A percentile compares a stretch with the other conserved stretches of the same genome.
Evolutionary conservation across 2,888 invertebrate species (phyloP).

Genomic region (Linyphia triangularis): DNA sequence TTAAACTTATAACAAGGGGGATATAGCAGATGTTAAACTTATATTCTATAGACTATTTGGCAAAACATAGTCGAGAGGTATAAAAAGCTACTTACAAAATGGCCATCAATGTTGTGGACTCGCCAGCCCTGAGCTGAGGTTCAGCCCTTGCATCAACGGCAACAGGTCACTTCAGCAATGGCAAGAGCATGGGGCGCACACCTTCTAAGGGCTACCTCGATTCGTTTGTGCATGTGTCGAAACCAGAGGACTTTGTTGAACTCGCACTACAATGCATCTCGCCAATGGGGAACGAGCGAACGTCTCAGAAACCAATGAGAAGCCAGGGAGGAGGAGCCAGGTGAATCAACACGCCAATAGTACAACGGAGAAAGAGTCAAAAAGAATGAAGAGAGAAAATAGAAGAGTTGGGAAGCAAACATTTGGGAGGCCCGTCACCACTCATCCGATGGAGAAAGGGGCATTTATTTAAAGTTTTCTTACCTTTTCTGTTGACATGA

Average conservation of each 20-base stretch:
- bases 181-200: slow-evolving; percentile 11
- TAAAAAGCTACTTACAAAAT: slow-evolving; percentile 49
- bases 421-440: slow-evolving; percentile 24
- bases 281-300: slow-evolving; percentile 47
- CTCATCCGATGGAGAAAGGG: slow-evolving; percentile 19
- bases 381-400: slow-evolving; percentile 41
- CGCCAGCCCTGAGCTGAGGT: slow-evolving; percentile 15
- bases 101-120: slow-evolving; percentile 54
- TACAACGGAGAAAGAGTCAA: slow-evolving; percentile 31
- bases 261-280: slow-evolving; percentile 61
- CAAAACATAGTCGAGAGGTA: background rate
- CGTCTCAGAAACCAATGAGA: slow-evolving; percentile 28
- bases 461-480: slow-evolving; percentile 58
- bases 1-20: too few species aligned
- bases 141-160: slow-evolving; percentile 18
- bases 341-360: slow-evolving; percentile 27
- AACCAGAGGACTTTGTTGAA: slow-evolving; percentile 44
- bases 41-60: too few species aligned
- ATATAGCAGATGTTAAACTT: too few species aligned
- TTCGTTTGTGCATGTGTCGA: slow-evolving; percentile 47
- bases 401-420: slow-evolving; percentile 41
- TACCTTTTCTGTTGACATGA: slow-evolving; percentile 38
- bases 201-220: slow-evolving; percentile 7
- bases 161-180: slow-evolving; percentile 55
- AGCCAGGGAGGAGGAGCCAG: slow-evolving; percentile 20